Percentiles rank a stretch among this genome's conserved stretches.
Conservation (phyloP, 2,888 invertebrate species). For the Agrotis ipsilon region DNA sequence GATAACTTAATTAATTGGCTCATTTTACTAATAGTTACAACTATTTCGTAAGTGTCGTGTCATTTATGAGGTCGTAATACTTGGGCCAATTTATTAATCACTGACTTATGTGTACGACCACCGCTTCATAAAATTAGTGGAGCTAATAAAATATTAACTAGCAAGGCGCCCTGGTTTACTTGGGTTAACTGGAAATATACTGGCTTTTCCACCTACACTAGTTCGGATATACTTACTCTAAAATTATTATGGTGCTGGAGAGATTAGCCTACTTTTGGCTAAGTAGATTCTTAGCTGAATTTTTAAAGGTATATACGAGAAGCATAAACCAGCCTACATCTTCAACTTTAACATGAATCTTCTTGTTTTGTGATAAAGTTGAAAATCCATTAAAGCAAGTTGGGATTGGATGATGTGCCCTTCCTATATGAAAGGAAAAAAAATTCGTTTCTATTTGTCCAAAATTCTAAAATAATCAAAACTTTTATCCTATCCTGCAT, state of each 20-base stretch:
- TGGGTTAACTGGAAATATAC: slow-evolving; percentile 31
- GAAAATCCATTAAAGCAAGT: no score
- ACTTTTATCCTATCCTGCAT: no score
- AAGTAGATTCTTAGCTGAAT: not conserved
- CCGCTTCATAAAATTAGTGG: slow-evolving; percentile 46
- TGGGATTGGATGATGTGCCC: no score
- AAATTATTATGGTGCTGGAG: not conserved
- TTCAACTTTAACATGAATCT: no score
- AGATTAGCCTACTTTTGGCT: not conserved
- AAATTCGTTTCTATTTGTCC: not conserved
- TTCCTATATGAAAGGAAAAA: no score
- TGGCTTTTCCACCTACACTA: not conserved
- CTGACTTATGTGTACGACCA: slow-evolving; percentile 31
- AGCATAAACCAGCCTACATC: no score
- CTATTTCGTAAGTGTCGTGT: slow-evolving; percentile 30
- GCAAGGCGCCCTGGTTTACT: slow-evolving; percentile 38
- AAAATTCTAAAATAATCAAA: not conserved
- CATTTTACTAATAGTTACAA: slow-evolving; percentile 46
- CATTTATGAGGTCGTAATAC: slow-evolving; percentile 49
- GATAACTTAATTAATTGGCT: slow-evolving; percentile 29
- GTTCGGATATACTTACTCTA: not conserved
- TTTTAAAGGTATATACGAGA: no score
- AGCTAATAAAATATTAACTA: slow-evolving; percentile 49
- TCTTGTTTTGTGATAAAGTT: no score
- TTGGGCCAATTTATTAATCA: slow-evolving; percentile 47